Evolutionary conservation across 2,113 vertebrate genomes (phyloP).

Genomic region (Nothobranchius kuhntae): DNA sequence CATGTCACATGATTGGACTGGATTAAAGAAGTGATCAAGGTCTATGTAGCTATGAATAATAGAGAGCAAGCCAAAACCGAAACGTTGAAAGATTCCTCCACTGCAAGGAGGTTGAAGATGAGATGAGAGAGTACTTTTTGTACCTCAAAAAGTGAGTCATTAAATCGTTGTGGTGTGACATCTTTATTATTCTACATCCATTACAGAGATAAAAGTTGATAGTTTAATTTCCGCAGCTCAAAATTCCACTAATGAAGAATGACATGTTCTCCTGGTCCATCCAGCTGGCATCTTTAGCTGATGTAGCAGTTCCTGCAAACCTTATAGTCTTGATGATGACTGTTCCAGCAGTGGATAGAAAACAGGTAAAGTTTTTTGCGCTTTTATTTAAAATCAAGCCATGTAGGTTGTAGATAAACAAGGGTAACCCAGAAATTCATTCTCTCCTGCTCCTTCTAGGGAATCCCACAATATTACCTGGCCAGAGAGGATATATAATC

Average conservation of each 20-base stretch:
- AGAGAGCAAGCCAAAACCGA: background rate
- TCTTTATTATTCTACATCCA: constrained; percentile 1
- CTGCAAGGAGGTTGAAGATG: background rate
- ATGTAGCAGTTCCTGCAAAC: background rate
- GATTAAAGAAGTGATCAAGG: background rate
- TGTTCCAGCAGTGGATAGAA: background rate
- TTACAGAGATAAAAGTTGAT: constrained; percentile 7
- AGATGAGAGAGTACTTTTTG: background rate
- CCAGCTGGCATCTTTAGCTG: background rate
- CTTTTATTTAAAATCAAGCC: background rate
- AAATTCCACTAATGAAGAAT: background rate
- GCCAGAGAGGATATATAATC: too few relatives aligned
- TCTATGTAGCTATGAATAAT: background rate
- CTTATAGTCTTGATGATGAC: too few relatives aligned
- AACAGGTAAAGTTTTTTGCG: background rate
- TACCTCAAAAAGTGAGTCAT: background rate
- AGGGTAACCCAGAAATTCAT: too few relatives aligned
- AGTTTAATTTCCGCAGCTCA: background rate
- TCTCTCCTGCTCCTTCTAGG: too few relatives aligned
- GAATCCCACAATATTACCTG: too few relatives aligned
- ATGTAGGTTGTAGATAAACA: background rate
- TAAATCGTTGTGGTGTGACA: background rate
- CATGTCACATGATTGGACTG: background rate
- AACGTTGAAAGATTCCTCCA: background rate
- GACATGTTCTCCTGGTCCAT: background rate